Conservation (phyloP, 2,113 vertebrate species). For the Pseudolaguvia tuberculata region DNA sequence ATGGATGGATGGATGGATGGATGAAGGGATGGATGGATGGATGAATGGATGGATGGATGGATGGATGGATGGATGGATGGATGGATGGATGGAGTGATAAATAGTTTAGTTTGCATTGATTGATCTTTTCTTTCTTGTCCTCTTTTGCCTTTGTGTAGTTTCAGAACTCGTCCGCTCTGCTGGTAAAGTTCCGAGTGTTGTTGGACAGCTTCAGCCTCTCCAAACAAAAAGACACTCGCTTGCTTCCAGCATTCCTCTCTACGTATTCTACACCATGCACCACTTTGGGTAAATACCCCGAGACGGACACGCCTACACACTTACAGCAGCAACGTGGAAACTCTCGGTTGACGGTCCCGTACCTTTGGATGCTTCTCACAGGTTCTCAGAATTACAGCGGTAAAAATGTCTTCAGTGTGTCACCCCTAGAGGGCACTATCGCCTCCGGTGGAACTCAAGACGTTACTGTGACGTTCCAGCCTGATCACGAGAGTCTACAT, state of each 20-base stretch:
- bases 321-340: neutral
- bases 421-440: slow-evolving; percentile 73
- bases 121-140: neutral
- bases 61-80: too few relatives aligned
- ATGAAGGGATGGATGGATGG: too few relatives aligned
- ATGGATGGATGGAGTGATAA: too few relatives aligned
- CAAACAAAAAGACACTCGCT: slow-evolving; percentile 52
- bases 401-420: slow-evolving; percentile 77
- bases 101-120: neutral
- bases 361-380: slow-evolving; percentile 59
- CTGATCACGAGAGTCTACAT: slow-evolving; percentile 79
- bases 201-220: slow-evolving; percentile 68
- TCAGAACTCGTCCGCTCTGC: slow-evolving; percentile 72
- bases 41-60: too few relatives aligned
- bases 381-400: slow-evolving; percentile 81
- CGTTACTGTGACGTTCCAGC: slow-evolving; percentile 79
- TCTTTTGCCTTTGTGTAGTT: slow-evolving; percentile 64
- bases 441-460: slow-evolving; percentile 68
- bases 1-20: too few relatives aligned
- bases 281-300: slow-evolving; percentile 69
- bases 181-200: slow-evolving; percentile 67
- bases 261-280: slow-evolving; percentile 25
- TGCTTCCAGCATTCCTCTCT: slow-evolving; percentile 61
- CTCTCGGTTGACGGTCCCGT: too few relatives aligned
- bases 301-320: neutral